Conservation (phyloP, 2,888 invertebrate genomes). For the Gari tellinella region DNA sequence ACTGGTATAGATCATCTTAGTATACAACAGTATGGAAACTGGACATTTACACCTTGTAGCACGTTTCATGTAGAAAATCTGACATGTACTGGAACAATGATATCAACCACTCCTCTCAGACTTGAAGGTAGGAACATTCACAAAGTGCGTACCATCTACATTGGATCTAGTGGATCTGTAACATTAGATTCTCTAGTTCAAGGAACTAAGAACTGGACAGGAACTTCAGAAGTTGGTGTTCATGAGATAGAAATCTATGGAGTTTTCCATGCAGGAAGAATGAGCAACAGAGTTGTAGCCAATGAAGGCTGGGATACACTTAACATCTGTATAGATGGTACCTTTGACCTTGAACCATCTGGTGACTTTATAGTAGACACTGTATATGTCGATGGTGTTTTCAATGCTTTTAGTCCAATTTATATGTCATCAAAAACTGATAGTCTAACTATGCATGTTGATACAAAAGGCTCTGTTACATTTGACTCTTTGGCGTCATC, state of each 20-base stretch:
- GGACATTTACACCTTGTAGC: constrained; percentile 61
- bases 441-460: constrained; percentile 34
- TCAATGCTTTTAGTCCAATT: constrained; percentile 48
- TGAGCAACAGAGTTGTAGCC: constrained; percentile 39
- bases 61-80: constrained; percentile 52
- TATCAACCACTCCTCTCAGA: constrained; percentile 51
- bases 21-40: constrained; percentile 55
- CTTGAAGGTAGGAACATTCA: constrained; percentile 51
- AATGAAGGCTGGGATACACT: constrained; percentile 66
- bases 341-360: constrained; percentile 59
- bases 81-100: constrained; percentile 60
- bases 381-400: constrained; percentile 49
- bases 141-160: constrained; percentile 47
- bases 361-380: constrained; percentile 56
- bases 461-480: constrained; percentile 28
- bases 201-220: constrained; percentile 48
- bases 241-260: constrained; percentile 62
- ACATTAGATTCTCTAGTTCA: constrained; percentile 63
- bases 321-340: constrained; percentile 47
- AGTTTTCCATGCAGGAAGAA: constrained; percentile 48
- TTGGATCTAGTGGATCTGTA: constrained; percentile 58
- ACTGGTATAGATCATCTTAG: constrained; percentile 49
- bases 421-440: constrained; percentile 27
- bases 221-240: constrained; percentile 54
- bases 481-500: constrained; percentile 51